Base-by-base conservation (phyloP, 2,888 invertebrate genomes). In the Synanthedon vespiformis region DNA sequence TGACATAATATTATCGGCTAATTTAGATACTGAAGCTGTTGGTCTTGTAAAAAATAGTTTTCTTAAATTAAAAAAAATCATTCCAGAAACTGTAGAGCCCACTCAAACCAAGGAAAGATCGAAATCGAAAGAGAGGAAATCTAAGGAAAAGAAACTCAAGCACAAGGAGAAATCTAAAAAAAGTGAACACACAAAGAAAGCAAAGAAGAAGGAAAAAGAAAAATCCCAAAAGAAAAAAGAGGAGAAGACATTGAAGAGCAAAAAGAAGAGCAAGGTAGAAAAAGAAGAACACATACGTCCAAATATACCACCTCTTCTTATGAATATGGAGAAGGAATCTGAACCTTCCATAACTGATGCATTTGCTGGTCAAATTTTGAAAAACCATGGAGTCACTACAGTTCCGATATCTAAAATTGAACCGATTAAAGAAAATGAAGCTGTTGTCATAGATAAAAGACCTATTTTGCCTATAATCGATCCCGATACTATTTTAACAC, bases 341-440 rank as follows among this genome's bases (percentile, higher is more conserved):
- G 85, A 88, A 52, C 86, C 87, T 3, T 90, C 90, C 11, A 91
- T 91, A 40, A 90, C 90, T 1, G 90, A 91, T 70, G 88, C 90
- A 0, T 90, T 91, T 68, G 91, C 90, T 8, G 90, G 89, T n/a
- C 90, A 90, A 60, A 86, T 91, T 51, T 70, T 91, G 18, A 88
- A 88, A 56, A 83, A 83, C 56, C 88, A 88, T 67, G 88, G 88
- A 0, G 14, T 50, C 34, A 77, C 86, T 16, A 70, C 66, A 13
- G 52, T 82, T 44, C 81, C 81, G 6, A 58, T 62, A 14, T 60
- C 64, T 40, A 76, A 67, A 63, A 77, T 67, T 52, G 73, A 79
- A 40, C 65, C 65, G 41, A 65, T 71, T 14, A 58, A 62, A 12
- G 77, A 83, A 51, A 64, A 60, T 18, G 77, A 83, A 61, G 68